Conservation (phyloP, 2,888 invertebrate species). For the Dryomyza anilis region DNA sequence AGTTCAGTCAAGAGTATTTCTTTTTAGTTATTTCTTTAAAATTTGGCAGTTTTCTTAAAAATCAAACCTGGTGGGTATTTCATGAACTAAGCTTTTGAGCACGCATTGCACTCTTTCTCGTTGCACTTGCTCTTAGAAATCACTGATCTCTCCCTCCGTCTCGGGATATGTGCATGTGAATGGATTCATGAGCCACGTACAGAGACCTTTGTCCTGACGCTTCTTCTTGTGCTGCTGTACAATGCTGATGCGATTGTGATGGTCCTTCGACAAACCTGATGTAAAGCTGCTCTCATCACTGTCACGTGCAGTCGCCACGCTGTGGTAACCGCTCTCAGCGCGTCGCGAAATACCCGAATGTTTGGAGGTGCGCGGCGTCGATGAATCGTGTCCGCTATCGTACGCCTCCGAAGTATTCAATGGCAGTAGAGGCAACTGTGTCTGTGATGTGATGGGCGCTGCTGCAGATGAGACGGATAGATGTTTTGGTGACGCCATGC, state of each 20-base stretch:
- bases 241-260: conserved; percentile 56
- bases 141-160: conserved; percentile 72
- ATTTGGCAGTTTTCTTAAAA: conserved; percentile 26
- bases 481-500: conserved; percentile 33
- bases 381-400: conserved; percentile 84
- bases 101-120: too few species aligned
- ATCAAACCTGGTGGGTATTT: conserved; percentile 40
- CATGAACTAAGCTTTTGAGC: conserved; percentile 10
- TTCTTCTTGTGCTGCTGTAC: conserved; percentile 62
- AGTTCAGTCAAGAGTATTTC: conserved; percentile 17
- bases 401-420: conserved; percentile 67
- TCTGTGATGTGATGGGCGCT: conserved; percentile 54
- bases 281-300: conserved; percentile 87
- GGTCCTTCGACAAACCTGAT: conserved; percentile 65
- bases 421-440: conserved; percentile 57
- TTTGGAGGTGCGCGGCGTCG: conserved; percentile 80
- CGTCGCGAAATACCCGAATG: conserved; percentile 79
- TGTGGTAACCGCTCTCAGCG: conserved; percentile 91
- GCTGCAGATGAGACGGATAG: conserved; percentile 41
- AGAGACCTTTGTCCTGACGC: conserved; percentile 75
- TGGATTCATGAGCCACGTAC: conserved; percentile 77
- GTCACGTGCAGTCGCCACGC: conserved; percentile 77
- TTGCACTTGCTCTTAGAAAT: conserved; percentile 58
- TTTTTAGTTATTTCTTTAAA: conserved; percentile 20
- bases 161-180: conserved; percentile 80